A percentile compares a stretch with the other conserved stretches of the same genome.
These are phyloP conservation scores for Ptychoptera albimana DNA, from an alignment of 2,888 invertebrate genomes.

Conservation along the genomic window DNA sequence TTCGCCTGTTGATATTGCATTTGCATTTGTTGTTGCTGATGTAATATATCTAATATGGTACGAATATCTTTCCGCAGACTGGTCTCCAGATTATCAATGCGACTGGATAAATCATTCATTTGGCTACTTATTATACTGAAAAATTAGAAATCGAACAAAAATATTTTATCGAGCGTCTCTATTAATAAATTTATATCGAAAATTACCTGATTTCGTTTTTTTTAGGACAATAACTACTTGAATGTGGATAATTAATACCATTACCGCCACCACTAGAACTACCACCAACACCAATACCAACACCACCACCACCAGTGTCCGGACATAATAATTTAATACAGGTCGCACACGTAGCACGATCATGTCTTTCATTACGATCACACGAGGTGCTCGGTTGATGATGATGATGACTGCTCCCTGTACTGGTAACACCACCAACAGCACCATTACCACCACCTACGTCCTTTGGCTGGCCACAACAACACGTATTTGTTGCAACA, in stretches of 20 bases:
- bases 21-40: conserved; percentile 19
- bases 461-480: conserved; percentile 11
- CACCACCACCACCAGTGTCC: background rate
- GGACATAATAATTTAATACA: conserved; percentile 1
- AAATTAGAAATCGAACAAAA: background rate
- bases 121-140: conserved; percentile 17
- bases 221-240: conserved; percentile 13
- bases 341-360: conserved; percentile 1
- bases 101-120: conserved; percentile 17
- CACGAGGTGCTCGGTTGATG: background rate
- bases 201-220: conserved; percentile 14
- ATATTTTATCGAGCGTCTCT: too few species aligned
- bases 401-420: background rate
- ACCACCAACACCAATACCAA: background rate
- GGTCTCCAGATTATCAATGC: conserved; percentile 18
- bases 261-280: background rate
- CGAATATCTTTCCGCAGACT: conserved; percentile 18
- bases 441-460: background rate
- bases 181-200: background rate
- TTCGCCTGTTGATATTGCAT: conserved; percentile 12
- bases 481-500: conserved; percentile 14
- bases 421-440: conserved; percentile 1
- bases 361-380: background rate
- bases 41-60: conserved; percentile 18
- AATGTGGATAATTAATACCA: conserved; percentile 3